phyloP scores from a whole-genome alignment of 1,140 invertebrate genomes.

The Neuroterus valhalla region DNA sequence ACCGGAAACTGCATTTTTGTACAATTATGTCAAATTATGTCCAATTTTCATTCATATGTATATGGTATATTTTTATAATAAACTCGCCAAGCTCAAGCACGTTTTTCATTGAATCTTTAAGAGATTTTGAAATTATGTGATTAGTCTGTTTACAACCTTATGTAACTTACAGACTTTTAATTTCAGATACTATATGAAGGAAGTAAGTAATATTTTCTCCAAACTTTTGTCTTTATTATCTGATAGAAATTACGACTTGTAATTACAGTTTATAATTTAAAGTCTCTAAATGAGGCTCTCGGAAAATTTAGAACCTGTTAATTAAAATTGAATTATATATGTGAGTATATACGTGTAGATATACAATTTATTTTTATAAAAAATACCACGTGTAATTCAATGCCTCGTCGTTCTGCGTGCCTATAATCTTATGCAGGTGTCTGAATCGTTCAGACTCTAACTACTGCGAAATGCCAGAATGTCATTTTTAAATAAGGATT shows the following conservation, averaged over 20 bases:
- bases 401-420: neutral
- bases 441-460: neutral
- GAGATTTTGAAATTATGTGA: constrained; percentile 1
- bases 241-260: neutral
- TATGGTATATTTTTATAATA: too few relatives aligned
- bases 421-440: neutral
- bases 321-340: neutral
- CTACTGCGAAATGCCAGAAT: constrained; percentile 15
- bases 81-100: neutral
- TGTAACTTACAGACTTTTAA: neutral
- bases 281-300: too few relatives aligned
- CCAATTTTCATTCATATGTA: neutral
- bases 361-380: too few relatives aligned
- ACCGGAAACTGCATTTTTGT: neutral
- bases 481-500: constrained; percentile 1
- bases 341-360: neutral
- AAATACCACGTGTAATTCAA: neutral
- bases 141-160: neutral
- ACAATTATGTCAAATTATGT: constrained; percentile 23
- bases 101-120: neutral
- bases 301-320: too few relatives aligned
- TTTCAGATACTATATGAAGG: neutral
- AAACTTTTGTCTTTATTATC: neutral
- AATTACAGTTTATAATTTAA: neutral
- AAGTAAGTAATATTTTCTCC: neutral